Conservation (phyloP, 1,140 invertebrate species). For the Brachionus rotundiformis region DNA sequence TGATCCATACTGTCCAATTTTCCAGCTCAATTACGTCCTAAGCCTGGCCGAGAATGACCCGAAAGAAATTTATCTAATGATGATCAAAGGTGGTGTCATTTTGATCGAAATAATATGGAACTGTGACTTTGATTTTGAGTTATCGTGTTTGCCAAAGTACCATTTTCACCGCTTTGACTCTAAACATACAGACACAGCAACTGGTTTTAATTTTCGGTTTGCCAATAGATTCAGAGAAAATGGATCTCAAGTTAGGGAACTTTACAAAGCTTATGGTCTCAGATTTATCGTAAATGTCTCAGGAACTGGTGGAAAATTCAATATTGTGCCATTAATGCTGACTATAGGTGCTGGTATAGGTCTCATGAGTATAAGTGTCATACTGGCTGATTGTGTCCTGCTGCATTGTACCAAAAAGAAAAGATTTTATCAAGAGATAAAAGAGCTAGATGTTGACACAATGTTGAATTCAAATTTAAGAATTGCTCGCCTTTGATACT, state of each 20-base stretch:
- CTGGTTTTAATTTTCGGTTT: slow-evolving; percentile 68
- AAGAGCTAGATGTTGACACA: slow-evolving; percentile 42
- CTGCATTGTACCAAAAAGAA: slow-evolving; percentile 48
- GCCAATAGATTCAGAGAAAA: slow-evolving; percentile 62
- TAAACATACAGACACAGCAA: slow-evolving; percentile 57
- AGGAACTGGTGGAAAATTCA: slow-evolving; percentile 66
- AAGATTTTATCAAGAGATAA: slow-evolving; percentile 31
- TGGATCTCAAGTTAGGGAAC: slow-evolving; percentile 62
- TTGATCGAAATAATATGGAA: slow-evolving; percentile 66
- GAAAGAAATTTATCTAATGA: slow-evolving; percentile 54
- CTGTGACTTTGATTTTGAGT: slow-evolving; percentile 66
- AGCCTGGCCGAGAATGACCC: slow-evolving; percentile 58
- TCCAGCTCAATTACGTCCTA: slow-evolving; percentile 65
- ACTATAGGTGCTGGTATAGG: slow-evolving; percentile 68
- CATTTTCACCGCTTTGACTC: slow-evolving; percentile 62
- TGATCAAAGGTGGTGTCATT: slow-evolving; percentile 65
- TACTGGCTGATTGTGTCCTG: slow-evolving; percentile 52
- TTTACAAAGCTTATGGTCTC: slow-evolving; percentile 67
- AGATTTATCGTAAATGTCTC: slow-evolving; percentile 66
- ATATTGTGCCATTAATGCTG: slow-evolving; percentile 64
- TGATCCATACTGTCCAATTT: slow-evolving; percentile 66
- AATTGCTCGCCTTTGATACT: no score
- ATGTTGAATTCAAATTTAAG: neutral
- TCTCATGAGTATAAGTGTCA: slow-evolving; percentile 61
- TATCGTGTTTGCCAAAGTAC: slow-evolving; percentile 66